Evolutionary conservation across 2,888 invertebrate genomes (phyloP).

Genomic region (Gisinianus flammeolus): DNA sequence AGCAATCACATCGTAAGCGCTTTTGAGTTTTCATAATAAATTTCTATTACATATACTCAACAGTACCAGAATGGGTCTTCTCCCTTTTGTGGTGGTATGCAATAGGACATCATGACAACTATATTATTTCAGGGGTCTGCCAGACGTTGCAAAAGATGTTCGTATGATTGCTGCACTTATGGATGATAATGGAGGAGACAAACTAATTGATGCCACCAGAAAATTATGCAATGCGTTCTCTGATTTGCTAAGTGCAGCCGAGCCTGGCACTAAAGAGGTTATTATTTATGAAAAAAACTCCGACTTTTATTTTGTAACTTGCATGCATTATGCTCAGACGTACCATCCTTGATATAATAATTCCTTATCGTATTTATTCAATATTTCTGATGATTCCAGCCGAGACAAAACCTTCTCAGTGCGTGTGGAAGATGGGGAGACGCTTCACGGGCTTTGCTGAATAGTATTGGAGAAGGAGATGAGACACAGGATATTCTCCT

Average conservation of each 20-base stretch:
- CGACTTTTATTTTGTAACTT: background rate
- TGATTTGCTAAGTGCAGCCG: slow-evolving; percentile 92
- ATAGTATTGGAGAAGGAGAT: slow-evolving; percentile 92
- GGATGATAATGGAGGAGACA: slow-evolving; percentile 88
- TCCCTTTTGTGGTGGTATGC: background rate
- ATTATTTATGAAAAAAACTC: background rate
- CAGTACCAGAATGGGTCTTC: background rate
- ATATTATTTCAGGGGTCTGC: slow-evolving; percentile 75
- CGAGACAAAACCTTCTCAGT: slow-evolving; percentile 88
- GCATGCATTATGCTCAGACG: too few relatives aligned
- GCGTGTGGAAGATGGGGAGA: slow-evolving; percentile 97
- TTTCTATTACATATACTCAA: background rate
- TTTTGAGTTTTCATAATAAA: too few relatives aligned
- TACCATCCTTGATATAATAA: too few relatives aligned
- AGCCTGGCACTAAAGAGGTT: slow-evolving; percentile 89
- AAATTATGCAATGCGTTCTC: slow-evolving; percentile 91
- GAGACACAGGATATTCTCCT: slow-evolving; percentile 89
- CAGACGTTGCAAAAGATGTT: slow-evolving; percentile 95
- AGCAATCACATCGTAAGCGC: slow-evolving; percentile 86
- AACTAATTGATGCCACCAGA: slow-evolving; percentile 88
- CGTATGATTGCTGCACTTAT: slow-evolving; percentile 93
- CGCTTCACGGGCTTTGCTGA: slow-evolving; percentile 90
- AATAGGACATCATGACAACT: background rate
- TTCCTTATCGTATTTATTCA: too few relatives aligned
- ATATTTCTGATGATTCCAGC: too few relatives aligned